These are phyloP conservation scores for Apeltes quadracus DNA, from an alignment of 2,113 vertebrate genomes.

Conservation along the genomic window DNA sequence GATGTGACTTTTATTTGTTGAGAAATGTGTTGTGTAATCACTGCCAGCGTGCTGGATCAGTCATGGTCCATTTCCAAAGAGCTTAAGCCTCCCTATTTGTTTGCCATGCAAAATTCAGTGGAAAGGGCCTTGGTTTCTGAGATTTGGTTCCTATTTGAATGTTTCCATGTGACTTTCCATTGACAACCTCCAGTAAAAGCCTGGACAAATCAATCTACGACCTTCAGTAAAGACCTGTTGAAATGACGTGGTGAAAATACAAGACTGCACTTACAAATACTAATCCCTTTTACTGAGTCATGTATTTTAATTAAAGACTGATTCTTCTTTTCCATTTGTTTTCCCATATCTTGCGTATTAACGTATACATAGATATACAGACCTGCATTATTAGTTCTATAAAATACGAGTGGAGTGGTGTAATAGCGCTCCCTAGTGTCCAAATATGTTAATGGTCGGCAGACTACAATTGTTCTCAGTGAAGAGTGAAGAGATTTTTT, in stretches of 20 bases:
- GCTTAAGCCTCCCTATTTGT: slow-evolving; percentile 51
- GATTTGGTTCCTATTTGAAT: slow-evolving; percentile 69
- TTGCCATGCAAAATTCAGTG: slow-evolving; percentile 69
- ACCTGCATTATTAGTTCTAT: neutral
- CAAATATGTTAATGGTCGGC: neutral
- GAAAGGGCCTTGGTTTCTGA: slow-evolving; percentile 36
- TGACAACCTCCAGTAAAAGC: neutral
- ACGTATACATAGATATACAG: neutral
- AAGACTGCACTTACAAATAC: neutral
- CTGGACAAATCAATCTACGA: neutral
- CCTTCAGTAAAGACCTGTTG: neutral
- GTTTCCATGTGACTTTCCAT: slow-evolving; percentile 50
- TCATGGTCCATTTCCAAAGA: slow-evolving; percentile 25
- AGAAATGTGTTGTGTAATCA: slow-evolving; percentile 52
- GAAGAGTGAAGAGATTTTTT: neutral
- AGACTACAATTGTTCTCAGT: neutral
- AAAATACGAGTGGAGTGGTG: slow-evolving; percentile 1
- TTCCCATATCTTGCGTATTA: neutral
- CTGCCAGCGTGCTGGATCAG: neutral
- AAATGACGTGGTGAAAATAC: neutral
- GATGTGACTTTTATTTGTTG: slow-evolving; percentile 42
- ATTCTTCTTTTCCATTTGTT: neutral
- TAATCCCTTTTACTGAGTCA: neutral
- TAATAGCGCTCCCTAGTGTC: slow-evolving; percentile 50
- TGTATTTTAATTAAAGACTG: neutral